Percentiles rank a stretch among this genome's conserved stretches.
Conservation (phyloP, 2,113 vertebrate genomes). For the Colaptes auratus region DNA sequence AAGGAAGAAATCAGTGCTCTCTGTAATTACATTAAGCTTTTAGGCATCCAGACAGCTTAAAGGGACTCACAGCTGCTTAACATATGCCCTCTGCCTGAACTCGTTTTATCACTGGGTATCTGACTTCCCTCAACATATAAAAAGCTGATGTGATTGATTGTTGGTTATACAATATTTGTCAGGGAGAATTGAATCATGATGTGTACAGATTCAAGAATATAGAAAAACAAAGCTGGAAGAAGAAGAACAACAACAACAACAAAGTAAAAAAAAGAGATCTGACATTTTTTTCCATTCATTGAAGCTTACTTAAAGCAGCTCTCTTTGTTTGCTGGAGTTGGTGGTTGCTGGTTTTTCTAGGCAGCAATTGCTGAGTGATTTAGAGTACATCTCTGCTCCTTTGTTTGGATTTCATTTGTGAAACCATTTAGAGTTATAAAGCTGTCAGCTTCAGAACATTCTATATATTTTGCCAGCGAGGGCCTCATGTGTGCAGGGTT, state of each 20-base stretch:
- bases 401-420: slow-evolving; percentile 58
- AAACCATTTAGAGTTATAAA: slow-evolving; percentile 62
- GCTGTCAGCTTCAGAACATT: slow-evolving; percentile 52
- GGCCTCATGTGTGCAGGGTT: neutral
- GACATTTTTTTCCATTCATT: slow-evolving; percentile 10
- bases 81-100: slow-evolving; percentile 70
- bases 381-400: slow-evolving; percentile 33
- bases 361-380: slow-evolving; percentile 58
- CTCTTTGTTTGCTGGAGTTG: slow-evolving; percentile 29
- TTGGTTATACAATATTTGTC: neutral
- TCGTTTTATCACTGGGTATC: slow-evolving; percentile 47
- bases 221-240: slow-evolving; percentile 25
- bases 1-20: slow-evolving; percentile 29
- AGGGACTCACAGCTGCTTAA: slow-evolving; percentile 57
- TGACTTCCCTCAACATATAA: slow-evolving; percentile 40
- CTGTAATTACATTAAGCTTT: slow-evolving; percentile 29
- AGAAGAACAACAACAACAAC: neutral
- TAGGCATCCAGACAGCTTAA: slow-evolving; percentile 2
- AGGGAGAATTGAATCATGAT: slow-evolving; percentile 6
- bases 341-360: slow-evolving; percentile 44
- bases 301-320: neutral
- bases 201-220: neutral
- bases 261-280: neutral
- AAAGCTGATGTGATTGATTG: slow-evolving; percentile 44
- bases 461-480: slow-evolving; percentile 7